These are phyloP conservation scores for Platerodrilus igneus DNA, from an alignment of 2,888 invertebrate species.

Conservation along the genomic window DNA sequence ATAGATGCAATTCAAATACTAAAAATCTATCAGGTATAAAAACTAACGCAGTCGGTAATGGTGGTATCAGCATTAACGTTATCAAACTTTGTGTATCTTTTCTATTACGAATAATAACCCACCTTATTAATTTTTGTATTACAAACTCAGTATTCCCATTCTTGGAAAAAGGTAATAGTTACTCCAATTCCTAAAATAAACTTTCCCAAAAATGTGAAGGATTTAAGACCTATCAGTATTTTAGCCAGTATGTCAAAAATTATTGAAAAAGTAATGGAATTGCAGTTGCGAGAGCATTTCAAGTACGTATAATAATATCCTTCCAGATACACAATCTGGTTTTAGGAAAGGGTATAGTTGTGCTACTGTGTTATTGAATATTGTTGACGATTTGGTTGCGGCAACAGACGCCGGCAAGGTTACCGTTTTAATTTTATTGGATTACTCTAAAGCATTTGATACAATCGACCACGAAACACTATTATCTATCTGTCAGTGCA, in stretches of 20 bases:
- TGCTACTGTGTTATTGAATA: no score
- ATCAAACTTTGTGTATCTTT: slow-evolving; percentile 11
- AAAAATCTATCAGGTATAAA: slow-evolving; percentile 5
- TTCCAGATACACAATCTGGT: no score
- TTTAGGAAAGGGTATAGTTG: no score
- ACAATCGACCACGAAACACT: no score
- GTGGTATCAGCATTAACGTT: slow-evolving; percentile 9
- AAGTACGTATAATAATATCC: no score
- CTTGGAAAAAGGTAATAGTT: slow-evolving; percentile 31
- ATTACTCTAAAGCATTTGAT: no score
- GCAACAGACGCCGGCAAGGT: no score
- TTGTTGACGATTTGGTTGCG: no score
- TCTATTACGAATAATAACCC: slow-evolving; percentile 8
- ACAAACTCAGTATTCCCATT: slow-evolving; percentile 19
- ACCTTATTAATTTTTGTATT: slow-evolving; percentile 16
- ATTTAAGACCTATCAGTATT: slow-evolving; percentile 32
- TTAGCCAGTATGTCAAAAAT: slow-evolving; percentile 26
- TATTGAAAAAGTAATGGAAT: slow-evolving; percentile 21
- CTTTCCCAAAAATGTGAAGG: slow-evolving; percentile 15
- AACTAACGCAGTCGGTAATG: slow-evolving; percentile 12
- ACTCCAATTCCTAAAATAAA: slow-evolving; percentile 29
- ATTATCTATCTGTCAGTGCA: no score
- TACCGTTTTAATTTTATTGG: no score
- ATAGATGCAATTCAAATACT: neutral
- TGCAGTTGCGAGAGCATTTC: slow-evolving; percentile 26